A percentile compares a stretch with the other conserved stretches of the same genome.
Evolutionary conservation across 2,113 vertebrate genomes (phyloP).

Genomic region (Helogale parvula): DNA sequence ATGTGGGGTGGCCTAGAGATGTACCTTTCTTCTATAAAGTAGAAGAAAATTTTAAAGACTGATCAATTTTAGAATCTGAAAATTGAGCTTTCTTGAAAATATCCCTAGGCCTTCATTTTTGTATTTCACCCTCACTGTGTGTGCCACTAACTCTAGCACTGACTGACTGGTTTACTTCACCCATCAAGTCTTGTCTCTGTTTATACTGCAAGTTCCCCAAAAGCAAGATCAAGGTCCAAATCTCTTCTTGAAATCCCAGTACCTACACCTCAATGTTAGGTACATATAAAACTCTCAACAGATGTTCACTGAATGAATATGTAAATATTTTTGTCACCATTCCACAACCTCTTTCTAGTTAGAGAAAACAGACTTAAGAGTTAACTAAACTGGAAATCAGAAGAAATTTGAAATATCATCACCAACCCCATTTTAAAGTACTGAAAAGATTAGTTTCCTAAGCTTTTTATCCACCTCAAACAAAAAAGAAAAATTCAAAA

Average conservation of each 20-base stretch:
- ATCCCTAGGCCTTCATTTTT: constrained; percentile 4
- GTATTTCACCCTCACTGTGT: not conserved
- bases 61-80: not conserved
- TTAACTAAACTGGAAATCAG: constrained; percentile 34
- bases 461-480: not conserved
- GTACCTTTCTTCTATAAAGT: not conserved
- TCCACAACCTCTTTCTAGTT: not conserved
- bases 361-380: constrained; percentile 13
- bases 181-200: not conserved
- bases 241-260: not conserved
- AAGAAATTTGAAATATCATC: not conserved
- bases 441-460: not conserved
- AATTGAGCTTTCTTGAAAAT: not conserved
- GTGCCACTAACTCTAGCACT: not conserved
- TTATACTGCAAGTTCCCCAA: not conserved
- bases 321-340: constrained; percentile 29
- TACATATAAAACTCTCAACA: not conserved
- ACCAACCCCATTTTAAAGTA: not conserved
- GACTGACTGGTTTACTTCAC: not conserved
- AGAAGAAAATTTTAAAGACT: not conserved
- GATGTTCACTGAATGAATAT: not conserved
- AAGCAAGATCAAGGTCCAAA: not conserved
- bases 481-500: not conserved
- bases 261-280: not conserved
- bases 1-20: not conserved